These are phyloP conservation scores for Ochropacha duplaris DNA, from an alignment of 2,888 invertebrate species.

Conservation along the genomic window DNA sequence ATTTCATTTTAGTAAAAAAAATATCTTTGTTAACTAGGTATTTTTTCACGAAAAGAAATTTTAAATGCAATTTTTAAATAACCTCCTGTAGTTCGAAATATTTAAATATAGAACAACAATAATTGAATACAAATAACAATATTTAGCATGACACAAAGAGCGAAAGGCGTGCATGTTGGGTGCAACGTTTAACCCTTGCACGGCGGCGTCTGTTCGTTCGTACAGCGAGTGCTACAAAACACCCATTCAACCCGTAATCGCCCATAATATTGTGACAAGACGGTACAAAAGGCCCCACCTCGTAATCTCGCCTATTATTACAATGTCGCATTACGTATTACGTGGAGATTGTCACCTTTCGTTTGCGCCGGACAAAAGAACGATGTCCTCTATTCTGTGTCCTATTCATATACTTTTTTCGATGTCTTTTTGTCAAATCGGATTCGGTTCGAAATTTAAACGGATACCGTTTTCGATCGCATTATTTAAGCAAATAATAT, in stretches of 20 bases:
- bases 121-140: background rate
- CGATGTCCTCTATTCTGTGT: background rate
- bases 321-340: background rate
- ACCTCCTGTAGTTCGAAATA: background rate
- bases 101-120: background rate
- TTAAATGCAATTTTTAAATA: no score
- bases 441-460: background rate
- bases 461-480: no score
- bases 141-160: background rate
- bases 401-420: background rate
- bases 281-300: background rate
- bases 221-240: background rate
- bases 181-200: background rate
- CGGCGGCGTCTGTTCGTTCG: background rate
- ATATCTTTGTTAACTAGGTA: no score
- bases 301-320: background rate
- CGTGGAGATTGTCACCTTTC: background rate
- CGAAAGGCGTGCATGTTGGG: background rate
- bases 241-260: background rate
- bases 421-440: background rate
- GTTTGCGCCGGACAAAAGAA: background rate
- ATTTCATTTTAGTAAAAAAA: no score
- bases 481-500: no score
- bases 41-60: no score
- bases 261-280: constrained; percentile 1